A percentile compares a stretch with the other conserved stretches of the same genome.
Conservation (phyloP, 2,888 invertebrate species). For the Lasioglossum lativentre region DNA sequence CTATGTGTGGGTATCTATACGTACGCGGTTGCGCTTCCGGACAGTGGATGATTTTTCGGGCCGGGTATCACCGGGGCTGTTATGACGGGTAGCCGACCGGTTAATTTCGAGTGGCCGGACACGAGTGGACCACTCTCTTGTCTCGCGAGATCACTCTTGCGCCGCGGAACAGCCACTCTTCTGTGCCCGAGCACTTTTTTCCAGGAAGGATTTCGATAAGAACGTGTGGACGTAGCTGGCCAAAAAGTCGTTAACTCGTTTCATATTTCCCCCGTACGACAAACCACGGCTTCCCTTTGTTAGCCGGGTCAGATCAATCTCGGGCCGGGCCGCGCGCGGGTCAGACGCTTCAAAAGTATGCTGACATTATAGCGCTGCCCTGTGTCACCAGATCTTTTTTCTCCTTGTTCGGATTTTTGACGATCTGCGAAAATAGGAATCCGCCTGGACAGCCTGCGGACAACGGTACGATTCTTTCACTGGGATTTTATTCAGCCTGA, state of each 20-base stretch:
- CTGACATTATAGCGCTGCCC: not conserved
- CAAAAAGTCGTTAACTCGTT: conserved; percentile 68
- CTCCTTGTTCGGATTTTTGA: not conserved
- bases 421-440: not conserved
- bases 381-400: not conserved
- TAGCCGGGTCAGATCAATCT: conserved; percentile 61
- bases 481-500: not conserved
- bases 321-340: conserved; percentile 5
- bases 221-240: conserved; percentile 63
- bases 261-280: conserved; percentile 52
- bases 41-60: conserved; percentile 58
- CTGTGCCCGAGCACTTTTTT: conserved; percentile 71
- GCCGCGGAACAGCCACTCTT: conserved; percentile 62
- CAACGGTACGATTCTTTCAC: not conserved
- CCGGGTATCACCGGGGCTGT: conserved; percentile 47
- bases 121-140: conserved; percentile 60
- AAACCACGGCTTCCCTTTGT: conserved; percentile 41
- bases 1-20: too few species aligned
- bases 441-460: not conserved
- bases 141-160: conserved; percentile 67
- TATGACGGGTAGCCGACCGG: conserved; percentile 67
- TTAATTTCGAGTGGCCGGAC: conserved; percentile 65
- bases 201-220: conserved; percentile 77
- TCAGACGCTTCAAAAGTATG: not conserved
- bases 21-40: conserved; percentile 49